A percentile compares a stretch with the other conserved stretches of the same genome.
phyloP scores from a whole-genome alignment of 2,113 vertebrate genomes.

The Cinclus cinclus region DNA sequence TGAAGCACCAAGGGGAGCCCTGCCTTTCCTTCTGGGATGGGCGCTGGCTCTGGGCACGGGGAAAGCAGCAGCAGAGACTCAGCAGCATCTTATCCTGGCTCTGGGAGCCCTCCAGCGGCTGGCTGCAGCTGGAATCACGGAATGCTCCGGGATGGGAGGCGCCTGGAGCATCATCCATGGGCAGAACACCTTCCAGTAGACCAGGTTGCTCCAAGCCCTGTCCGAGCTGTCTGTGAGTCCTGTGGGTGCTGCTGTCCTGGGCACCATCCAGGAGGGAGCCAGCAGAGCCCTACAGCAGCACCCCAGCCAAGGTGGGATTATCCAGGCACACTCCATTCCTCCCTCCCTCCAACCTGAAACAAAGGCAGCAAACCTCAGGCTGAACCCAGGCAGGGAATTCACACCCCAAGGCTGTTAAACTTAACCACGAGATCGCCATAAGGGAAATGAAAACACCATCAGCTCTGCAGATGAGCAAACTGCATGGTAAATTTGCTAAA shows the following conservation, averaged over 20 bases:
- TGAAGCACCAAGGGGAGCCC: not conserved
- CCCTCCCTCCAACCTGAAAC: not conserved
- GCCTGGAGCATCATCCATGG: rapidly evolving
- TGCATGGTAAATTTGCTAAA: not conserved
- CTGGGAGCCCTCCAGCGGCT: slow-evolving; percentile 8
- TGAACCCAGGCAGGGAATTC: not conserved
- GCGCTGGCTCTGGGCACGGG: rapidly evolving
- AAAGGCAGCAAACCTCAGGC: not conserved
- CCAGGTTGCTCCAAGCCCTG: not conserved
- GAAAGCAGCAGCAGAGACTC: rapidly evolving
- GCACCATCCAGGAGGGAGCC: not conserved
- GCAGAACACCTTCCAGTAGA: not conserved
- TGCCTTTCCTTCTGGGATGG: not conserved
- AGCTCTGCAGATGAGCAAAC: not conserved
- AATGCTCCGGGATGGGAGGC: not conserved
- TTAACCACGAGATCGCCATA: rapidly evolving
- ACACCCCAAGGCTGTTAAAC: rapidly evolving
- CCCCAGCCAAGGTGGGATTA: rapidly evolving
- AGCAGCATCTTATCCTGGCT: not conserved
- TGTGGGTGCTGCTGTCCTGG: not conserved
- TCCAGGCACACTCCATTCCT: too few species aligned
- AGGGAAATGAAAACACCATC: not conserved
- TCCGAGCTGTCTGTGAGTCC: rapidly evolving
- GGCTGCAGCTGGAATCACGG: not conserved
- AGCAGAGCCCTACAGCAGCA: rapidly evolving